Conservation (phyloP, 2,113 vertebrate species). For the Amphiprion percula region DNA sequence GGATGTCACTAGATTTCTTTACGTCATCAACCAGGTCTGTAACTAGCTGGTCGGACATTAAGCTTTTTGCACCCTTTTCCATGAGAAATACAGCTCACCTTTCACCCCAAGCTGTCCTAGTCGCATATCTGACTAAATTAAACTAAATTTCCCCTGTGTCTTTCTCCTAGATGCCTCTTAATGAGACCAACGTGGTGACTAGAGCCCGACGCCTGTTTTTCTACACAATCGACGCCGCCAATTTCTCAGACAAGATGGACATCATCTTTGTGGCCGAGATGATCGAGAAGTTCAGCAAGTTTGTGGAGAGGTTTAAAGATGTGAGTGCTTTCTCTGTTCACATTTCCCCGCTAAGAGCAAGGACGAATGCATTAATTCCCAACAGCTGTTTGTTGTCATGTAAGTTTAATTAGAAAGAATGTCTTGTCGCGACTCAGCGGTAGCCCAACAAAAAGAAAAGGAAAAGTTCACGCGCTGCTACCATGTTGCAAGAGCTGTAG, state of each 20-base stretch:
- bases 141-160: neutral
- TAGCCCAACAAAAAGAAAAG: neutral
- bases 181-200: slow-evolving; percentile 93
- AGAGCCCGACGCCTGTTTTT: slow-evolving; percentile 92
- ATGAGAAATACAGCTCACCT: too few species aligned
- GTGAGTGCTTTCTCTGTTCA: slow-evolving; percentile 73
- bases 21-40: slow-evolving; percentile 96
- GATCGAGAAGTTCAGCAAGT: slow-evolving; percentile 97
- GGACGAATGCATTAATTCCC: slow-evolving; percentile 24
- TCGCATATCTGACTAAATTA: neutral
- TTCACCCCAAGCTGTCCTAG: too few species aligned
- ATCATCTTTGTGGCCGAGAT: slow-evolving; percentile 98
- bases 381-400: slow-evolving; percentile 40
- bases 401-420: slow-evolving; percentile 35
- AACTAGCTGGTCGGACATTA: neutral
- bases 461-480: slow-evolving; percentile 1
- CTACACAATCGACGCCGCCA: slow-evolving; percentile 94
- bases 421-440: slow-evolving; percentile 34
- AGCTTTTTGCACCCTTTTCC: neutral
- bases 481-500: slow-evolving; percentile 3
- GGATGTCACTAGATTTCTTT: slow-evolving; percentile 94
- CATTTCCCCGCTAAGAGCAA: neutral
- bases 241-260: slow-evolving; percentile 99
- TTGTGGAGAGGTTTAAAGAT: slow-evolving; percentile 97
- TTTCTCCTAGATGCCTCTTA: slow-evolving; percentile 91